phyloP scores from a whole-genome alignment of 2,113 vertebrate species.

The Azemiops feae region DNA sequence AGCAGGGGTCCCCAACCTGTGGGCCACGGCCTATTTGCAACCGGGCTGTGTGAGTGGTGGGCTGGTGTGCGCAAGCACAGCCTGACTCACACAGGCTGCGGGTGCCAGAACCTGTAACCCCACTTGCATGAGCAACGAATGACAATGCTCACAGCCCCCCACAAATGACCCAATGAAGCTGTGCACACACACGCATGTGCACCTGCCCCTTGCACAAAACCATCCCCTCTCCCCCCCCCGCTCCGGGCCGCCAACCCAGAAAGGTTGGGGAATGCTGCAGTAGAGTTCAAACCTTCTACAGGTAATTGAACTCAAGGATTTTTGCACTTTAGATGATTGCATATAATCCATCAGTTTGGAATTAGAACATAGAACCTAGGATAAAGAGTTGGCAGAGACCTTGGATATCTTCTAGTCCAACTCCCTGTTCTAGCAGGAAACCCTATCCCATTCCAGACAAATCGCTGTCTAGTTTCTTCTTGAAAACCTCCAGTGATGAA shows the following conservation, averaged over 20 bases:
- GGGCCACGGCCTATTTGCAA: not conserved
- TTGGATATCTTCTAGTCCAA: not conserved
- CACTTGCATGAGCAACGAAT: too few species aligned
- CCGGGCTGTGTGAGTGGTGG: not conserved
- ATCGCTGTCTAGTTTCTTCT: not conserved
- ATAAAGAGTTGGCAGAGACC: not conserved
- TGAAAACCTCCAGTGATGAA: not conserved
- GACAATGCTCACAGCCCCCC: not conserved
- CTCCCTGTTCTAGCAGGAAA: not conserved
- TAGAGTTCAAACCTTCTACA: not conserved
- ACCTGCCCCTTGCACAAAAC: not conserved
- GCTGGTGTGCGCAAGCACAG: not conserved
- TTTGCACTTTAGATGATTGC: not conserved
- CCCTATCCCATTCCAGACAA: not conserved
- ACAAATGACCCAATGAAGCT: not conserved
- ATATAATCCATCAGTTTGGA: not conserved
- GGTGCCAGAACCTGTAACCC: too few species aligned
- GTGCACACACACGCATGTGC: not conserved
- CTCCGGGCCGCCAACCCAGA: not conserved
- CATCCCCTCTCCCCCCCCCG: too few species aligned
- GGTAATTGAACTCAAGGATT: not conserved
- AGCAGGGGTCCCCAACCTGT: not conserved
- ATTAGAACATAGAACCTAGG: not conserved
- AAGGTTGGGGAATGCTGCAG: not conserved
- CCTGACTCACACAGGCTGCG: too few species aligned